phyloP scores from a whole-genome alignment of 2,888 invertebrate genomes.

The Meghimatium bilineatum region DNA sequence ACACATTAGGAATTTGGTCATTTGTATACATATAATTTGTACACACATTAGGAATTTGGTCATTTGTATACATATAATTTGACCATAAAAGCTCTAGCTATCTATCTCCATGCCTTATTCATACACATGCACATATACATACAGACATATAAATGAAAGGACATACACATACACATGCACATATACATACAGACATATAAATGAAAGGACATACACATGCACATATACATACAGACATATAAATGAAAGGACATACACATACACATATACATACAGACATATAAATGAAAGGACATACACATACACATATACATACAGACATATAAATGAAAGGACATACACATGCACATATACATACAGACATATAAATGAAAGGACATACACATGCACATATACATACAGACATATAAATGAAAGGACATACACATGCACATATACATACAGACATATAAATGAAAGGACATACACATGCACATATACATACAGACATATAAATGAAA shows the following conservation, averaged over 20 bases:
- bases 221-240: slow-evolving; percentile 16
- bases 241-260: neutral
- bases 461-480: slow-evolving; percentile 7
- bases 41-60: too few relatives aligned
- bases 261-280: slow-evolving; percentile 14
- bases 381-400: slow-evolving; percentile 8
- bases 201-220: neutral
- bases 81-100: too few relatives aligned
- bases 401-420: slow-evolving; percentile 13
- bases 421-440: slow-evolving; percentile 21
- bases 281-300: too few relatives aligned
- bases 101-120: too few relatives aligned
- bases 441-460: slow-evolving; percentile 1
- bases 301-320: slow-evolving; percentile 7
- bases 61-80: too few relatives aligned
- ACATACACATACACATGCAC: too few relatives aligned
- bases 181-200: neutral
- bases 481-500: neutral
- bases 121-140: neutral
- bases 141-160: too few relatives aligned
- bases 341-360: slow-evolving; percentile 25
- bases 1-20: too few relatives aligned
- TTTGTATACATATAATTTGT: too few relatives aligned
- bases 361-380: too few relatives aligned
- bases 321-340: neutral